Percentiles rank a stretch among this genome's conserved stretches.
Conservation (phyloP, 2,888 invertebrate genomes). For the Temnothorax unifasciatus region DNA sequence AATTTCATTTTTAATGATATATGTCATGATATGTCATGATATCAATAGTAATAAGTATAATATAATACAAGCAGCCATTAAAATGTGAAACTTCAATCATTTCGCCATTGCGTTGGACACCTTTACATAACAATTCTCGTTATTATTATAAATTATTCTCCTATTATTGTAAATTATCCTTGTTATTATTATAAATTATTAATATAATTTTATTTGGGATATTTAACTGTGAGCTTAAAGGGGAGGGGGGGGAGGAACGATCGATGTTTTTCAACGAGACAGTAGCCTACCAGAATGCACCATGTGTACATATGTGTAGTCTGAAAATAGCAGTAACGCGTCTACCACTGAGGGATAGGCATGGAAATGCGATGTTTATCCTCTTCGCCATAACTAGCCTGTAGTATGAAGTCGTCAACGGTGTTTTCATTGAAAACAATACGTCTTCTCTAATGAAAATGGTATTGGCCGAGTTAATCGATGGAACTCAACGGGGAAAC, state of each 20-base stretch:
- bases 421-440: constrained; percentile 69
- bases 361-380: constrained; percentile 70
- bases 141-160: neutral
- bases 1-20: too few species aligned
- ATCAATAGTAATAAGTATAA: neutral
- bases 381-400: constrained; percentile 59
- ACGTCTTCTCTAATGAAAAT: constrained; percentile 22
- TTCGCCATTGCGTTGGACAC: neutral
- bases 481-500: constrained; percentile 13
- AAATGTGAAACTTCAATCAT: neutral
- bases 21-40: too few species aligned
- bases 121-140: neutral
- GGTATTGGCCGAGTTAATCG: constrained; percentile 38
- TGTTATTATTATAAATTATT: neutral
- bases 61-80: neutral
- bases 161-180: neutral
- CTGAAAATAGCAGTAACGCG: constrained; percentile 74
- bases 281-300: constrained; percentile 67
- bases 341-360: constrained; percentile 59
- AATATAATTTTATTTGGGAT: neutral
- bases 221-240: neutral
- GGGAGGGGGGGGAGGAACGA: neutral
- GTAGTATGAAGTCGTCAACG: constrained; percentile 61
- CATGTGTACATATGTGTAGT: constrained; percentile 32
- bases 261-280: constrained; percentile 67